Percentiles rank a stretch among this genome's conserved stretches.
phyloP scores from a whole-genome alignment of 2,113 vertebrate species.

The Tilapia sparmanii region DNA sequence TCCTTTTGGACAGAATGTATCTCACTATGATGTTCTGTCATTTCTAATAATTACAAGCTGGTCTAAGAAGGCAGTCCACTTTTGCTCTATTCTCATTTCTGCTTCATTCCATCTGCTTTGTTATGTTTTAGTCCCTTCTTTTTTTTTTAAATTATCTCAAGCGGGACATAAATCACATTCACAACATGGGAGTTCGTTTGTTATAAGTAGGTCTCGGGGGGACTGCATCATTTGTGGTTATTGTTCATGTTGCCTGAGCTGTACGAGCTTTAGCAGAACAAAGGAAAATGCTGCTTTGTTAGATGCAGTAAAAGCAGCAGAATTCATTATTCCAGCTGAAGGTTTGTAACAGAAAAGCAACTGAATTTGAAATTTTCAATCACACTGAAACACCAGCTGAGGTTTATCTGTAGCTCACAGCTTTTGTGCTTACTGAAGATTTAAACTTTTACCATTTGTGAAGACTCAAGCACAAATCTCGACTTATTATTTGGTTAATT shows the following conservation, averaged over 20 bases:
- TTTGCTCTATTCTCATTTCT: neutral
- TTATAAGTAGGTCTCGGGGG: neutral
- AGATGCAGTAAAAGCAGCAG: neutral
- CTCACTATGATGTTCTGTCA: neutral
- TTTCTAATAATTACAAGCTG: neutral
- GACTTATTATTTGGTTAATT: neutral
- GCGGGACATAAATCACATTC: neutral
- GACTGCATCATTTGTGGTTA: neutral
- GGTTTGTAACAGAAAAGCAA: neutral
- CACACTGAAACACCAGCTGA: neutral
- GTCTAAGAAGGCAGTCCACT: neutral
- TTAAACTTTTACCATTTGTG: neutral
- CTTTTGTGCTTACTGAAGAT: neutral
- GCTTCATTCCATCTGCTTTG: neutral
- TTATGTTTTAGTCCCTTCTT: neutral
- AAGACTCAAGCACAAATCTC: neutral
- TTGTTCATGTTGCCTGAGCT: neutral
- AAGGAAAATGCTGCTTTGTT: neutral
- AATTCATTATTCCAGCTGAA: neutral
- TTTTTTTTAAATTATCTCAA: neutral
- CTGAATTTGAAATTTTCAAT: neutral
- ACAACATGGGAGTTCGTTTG: neutral
- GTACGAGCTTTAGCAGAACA: neutral
- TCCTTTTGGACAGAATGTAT: neutral
- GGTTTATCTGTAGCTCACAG: neutral